Base-by-base conservation (phyloP, 2,113 vertebrate species). In the Burhinus bistriatus region DNA sequence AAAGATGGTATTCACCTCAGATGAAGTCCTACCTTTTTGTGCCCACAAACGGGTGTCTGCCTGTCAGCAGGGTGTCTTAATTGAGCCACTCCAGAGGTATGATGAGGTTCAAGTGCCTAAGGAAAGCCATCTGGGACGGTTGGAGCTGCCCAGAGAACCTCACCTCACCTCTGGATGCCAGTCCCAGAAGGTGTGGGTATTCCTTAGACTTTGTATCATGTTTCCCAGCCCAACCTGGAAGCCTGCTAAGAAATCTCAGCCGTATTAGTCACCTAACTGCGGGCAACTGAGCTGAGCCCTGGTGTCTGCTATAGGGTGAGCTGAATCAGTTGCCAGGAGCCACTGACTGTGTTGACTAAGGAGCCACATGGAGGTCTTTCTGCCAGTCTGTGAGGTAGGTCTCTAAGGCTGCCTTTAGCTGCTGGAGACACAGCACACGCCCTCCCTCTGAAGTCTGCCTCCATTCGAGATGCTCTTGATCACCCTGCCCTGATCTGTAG, bases 171-270 rank as follows among this genome's bases (percentile, higher is more conserved):
- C 45, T 82, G 38, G 51, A 93, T 2, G 4, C 12, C 36, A 49
- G 40, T 44, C 22, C 13, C 27, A 38, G 49, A 49, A 70, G 54
- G 15, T 12, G 64, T 36, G 22, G 34, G 19, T 23, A 38, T 82
- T 70, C 17, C 6, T 34, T 9, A 65, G 34, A 16, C 20, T 68
- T 40, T 55, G 9, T 44, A 15, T 73, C 0, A 0, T 49, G 6
- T 54, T 36, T 73, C 36, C 22, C 30, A 64, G 47, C 12, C 22
- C 36, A 42, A 6, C 3, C 9, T 44, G 65, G 58, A 89, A 70
- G 45, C 19, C 18, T 1, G 1, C 7, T 71, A 57, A 32, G 27
- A 25, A 77, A 42, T 42, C 34, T 77, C 34, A 47, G 19, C 26
- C 54, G 3, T 30, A 30, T 44, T 32, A 78, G 25, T 30, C 65